phyloP scores from a whole-genome alignment of 23 tunicate genomes.

The Diplosoma virens region DNA sequence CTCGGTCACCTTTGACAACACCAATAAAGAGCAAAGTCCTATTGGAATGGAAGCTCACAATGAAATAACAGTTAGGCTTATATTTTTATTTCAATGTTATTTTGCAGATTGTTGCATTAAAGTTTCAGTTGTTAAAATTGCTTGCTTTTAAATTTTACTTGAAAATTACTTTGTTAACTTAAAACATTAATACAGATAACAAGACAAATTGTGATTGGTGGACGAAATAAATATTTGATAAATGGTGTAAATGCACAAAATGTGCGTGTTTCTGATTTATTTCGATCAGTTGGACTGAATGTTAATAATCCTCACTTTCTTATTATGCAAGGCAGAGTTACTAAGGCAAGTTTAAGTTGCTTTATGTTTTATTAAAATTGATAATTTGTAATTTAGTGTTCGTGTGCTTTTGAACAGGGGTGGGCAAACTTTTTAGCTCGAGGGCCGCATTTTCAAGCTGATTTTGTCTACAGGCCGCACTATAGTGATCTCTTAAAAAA shows the following conservation, averaged over 20 bases:
- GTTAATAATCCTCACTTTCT: constrained; percentile 97
- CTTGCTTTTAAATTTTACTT: too few species aligned
- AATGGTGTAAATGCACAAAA: constrained; percentile 98
- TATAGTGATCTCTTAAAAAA: too few species aligned
- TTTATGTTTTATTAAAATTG: too few species aligned
- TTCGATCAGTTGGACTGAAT: constrained; percentile 85
- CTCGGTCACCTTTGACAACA: constrained; percentile 90
- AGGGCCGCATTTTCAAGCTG: too few species aligned
- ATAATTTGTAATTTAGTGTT: too few species aligned
- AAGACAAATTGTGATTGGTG: constrained; percentile 91
- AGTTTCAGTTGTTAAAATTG: too few species aligned
- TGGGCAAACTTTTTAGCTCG: too few species aligned
- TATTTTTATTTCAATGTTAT: too few species aligned
- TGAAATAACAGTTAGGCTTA: constrained; percentile 90
- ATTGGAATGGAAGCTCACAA: constrained; percentile 93
- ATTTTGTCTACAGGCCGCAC: too few species aligned
- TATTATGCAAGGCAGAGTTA: constrained; percentile 96
- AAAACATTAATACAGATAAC: constrained; percentile 50
- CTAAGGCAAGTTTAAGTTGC: constrained; percentile 69
- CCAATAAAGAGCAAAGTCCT: constrained; percentile 75
- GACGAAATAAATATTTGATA: constrained; percentile 84
- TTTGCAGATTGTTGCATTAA: too few species aligned
- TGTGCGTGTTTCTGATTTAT: constrained; percentile 82
- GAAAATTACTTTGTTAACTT: too few species aligned
- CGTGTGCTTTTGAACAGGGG: too few species aligned